phyloP scores from a whole-genome alignment of 2,888 invertebrate genomes.

The Stenchaetothrips biformis region DNA sequence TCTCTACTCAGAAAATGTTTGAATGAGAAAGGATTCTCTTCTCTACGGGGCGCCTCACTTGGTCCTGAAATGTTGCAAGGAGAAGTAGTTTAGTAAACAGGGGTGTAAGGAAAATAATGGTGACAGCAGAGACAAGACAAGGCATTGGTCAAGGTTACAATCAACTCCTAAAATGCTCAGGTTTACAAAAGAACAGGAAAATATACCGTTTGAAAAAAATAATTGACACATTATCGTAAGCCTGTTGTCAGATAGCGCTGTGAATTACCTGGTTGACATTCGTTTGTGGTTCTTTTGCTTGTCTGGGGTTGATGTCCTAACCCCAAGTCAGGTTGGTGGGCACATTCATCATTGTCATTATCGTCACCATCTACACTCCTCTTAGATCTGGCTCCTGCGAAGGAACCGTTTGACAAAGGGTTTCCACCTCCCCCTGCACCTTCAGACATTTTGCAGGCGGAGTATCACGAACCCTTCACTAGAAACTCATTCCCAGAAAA shows the following conservation, averaged over 20 bases:
- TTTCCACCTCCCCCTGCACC: not conserved
- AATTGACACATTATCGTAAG: not conserved
- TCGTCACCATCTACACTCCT: not conserved
- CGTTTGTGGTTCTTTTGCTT: not conserved
- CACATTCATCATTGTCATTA: not conserved
- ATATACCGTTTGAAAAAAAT: not conserved
- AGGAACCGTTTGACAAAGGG: not conserved
- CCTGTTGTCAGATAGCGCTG: not conserved
- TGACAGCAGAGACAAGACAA: too few relatives aligned
- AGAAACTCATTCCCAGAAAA: not conserved
- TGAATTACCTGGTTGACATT: not conserved
- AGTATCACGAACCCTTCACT: not conserved
- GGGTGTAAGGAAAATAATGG: not conserved
- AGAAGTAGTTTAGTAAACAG: not conserved
- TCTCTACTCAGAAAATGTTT: conserved; percentile 76
- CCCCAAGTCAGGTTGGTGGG: conserved; percentile 1
- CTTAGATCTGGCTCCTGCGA: not conserved
- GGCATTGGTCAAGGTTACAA: too few relatives aligned
- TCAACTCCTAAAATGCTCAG: too few relatives aligned
- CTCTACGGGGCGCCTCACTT: conserved; percentile 51
- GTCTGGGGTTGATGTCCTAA: not conserved
- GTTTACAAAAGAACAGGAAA: not conserved
- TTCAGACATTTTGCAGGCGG: not conserved
- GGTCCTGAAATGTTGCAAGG: conserved; percentile 44
- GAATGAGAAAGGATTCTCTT: conserved; percentile 78